Evolutionary conservation across 2,888 invertebrate species (phyloP).

Genomic region (Criorhina ranunculi): DNA sequence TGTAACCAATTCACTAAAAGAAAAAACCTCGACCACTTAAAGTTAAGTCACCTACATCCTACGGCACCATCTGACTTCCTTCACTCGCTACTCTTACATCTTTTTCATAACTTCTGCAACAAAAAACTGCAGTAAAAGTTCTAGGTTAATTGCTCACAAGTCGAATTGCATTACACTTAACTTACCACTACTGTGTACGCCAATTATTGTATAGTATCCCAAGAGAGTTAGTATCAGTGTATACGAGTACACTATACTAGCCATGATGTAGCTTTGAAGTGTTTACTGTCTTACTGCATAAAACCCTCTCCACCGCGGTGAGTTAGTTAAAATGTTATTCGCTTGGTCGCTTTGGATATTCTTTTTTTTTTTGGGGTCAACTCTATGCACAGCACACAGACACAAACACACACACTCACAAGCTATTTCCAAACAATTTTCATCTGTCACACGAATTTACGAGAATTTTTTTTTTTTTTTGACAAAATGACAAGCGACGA

Average conservation of each 20-base stretch:
- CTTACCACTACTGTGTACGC: slow-evolving; percentile 72
- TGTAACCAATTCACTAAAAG: no score
- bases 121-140: slow-evolving; percentile 11
- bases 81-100: slow-evolving; percentile 17
- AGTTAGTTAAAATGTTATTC: slow-evolving; percentile 42
- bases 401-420: slow-evolving; percentile 29
- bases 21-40: no score
- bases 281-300: slow-evolving; percentile 44
- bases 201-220: slow-evolving; percentile 72
- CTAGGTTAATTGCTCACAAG: slow-evolving; percentile 58
- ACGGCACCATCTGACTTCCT: background rate
- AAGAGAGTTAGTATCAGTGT: slow-evolving; percentile 68
- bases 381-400: background rate
- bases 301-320: slow-evolving; percentile 20
- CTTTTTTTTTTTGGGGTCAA: slow-evolving; percentile 52
- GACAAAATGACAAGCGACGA: slow-evolving; percentile 24
- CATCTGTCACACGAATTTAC: slow-evolving; percentile 69
- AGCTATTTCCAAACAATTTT: slow-evolving; percentile 51
- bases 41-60: no score
- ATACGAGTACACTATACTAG: slow-evolving; percentile 67
- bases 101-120: background rate
- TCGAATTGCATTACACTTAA: slow-evolving; percentile 36
- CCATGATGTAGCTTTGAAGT: slow-evolving; percentile 62
- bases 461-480: slow-evolving; percentile 46
- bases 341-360: slow-evolving; percentile 5